Evolutionary conservation across 2,113 vertebrate species (phyloP), one percentile per base, ranked within the genome.

Genomic region (Poecilia latipinna): DNA sequence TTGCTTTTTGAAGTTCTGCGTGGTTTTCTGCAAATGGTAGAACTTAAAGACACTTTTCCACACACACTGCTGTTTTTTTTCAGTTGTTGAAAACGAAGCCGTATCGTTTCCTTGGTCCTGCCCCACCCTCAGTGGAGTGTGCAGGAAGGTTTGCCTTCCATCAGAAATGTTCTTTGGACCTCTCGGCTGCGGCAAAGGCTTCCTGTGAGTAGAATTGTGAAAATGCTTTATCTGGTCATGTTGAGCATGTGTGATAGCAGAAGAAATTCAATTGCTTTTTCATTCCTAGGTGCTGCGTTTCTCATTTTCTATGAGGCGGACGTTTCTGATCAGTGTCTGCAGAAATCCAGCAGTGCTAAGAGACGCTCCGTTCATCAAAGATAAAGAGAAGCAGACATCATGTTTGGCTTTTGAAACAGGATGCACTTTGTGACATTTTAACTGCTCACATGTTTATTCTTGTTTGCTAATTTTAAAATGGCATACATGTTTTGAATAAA

Each of bases 81-180:
- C 24, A 94, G 93, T 79, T 61, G 89, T 85, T 67, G 83, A 83
- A 75, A 93, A 87, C 75, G 92, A 93, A 71, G 93, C 92, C 4
- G 88, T 88, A 3, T 91, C 91, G 4, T 94, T 94, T 42, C 92
- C 94, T 0, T 95, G 90, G 90, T 89, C 90, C 22, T 95, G 94
- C 48, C 85, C 92, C 67, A 91, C 61, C 73, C 83, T 95, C 31
- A 93, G 76, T 39, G 94, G 93, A 70, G 88, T 92, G 70, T 95
- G 94, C 54, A 86, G 90, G 70, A 93, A 93, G 44, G 91, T 91
- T 67, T 95, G 94, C 77, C 92, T 94, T 22, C 89, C 92, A 54
- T 87, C 91, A 32, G 94, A 95, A 61, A 57, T 94, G 12, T 94
- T 94, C 88, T 95, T 95, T 67, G 94, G 94, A 85, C 92, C 94